These are phyloP conservation scores for Synergus itoensis DNA, from an alignment of 2,888 invertebrate genomes.

Conservation along the genomic window DNA sequence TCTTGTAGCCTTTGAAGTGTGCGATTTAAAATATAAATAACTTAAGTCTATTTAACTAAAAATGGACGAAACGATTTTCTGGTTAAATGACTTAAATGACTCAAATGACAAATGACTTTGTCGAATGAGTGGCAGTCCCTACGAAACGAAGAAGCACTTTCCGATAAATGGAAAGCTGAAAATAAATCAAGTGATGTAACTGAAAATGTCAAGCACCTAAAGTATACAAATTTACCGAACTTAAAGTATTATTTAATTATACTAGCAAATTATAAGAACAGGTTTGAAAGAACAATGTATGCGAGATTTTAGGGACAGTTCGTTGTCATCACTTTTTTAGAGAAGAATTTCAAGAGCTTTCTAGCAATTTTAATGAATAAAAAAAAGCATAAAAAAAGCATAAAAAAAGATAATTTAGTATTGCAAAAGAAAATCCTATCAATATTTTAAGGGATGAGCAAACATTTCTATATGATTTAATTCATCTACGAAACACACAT, in stretches of 20 bases:
- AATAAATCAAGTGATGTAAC: slow-evolving; percentile 9
- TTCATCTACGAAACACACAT: slow-evolving; percentile 26
- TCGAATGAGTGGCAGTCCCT: slow-evolving; percentile 1
- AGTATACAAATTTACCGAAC: too few relatives aligned
- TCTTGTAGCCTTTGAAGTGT: background rate
- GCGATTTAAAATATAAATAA: slow-evolving; percentile 15
- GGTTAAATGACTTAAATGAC: too few relatives aligned
- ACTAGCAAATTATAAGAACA: too few relatives aligned
- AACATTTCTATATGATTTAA: background rate
- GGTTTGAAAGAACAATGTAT: too few relatives aligned
- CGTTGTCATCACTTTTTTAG: too few relatives aligned
- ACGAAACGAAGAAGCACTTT: background rate
- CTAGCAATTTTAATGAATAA: too few relatives aligned
- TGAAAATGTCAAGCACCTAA: too few relatives aligned
- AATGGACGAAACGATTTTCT: background rate
- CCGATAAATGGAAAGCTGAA: slow-evolving; percentile 3
- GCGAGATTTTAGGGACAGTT: too few relatives aligned
- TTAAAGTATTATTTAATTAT: background rate
- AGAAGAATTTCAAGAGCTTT: too few relatives aligned
- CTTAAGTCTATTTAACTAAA: background rate
- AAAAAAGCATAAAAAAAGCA: too few relatives aligned
- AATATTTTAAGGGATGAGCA: slow-evolving; percentile 39
- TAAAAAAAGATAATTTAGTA: background rate
- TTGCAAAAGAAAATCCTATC: slow-evolving; percentile 7
- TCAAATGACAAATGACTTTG: background rate